These are phyloP conservation scores for Axinella damicornis DNA, from an alignment of 37 sponge, comb jelly and placozoan species.

Conservation along the genomic window DNA sequence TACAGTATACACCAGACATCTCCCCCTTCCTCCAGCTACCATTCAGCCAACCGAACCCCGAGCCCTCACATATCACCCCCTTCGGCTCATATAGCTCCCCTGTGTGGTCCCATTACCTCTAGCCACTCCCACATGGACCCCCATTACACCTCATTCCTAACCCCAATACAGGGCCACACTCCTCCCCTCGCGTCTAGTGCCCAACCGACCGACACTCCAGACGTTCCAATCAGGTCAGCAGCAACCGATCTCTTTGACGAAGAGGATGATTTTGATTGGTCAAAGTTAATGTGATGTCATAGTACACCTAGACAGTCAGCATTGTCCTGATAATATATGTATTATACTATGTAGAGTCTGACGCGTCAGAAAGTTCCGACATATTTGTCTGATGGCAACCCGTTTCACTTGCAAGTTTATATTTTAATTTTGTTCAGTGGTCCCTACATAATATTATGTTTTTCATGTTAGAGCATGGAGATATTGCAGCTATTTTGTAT, in stretches of 20 bases:
- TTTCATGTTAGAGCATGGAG: too few relatives aligned
- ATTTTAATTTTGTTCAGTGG: too few relatives aligned
- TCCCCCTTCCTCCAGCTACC: slow-evolving; percentile 4
- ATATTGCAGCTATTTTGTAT: too few relatives aligned
- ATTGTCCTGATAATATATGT: too few relatives aligned
- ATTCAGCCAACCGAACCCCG: slow-evolving; percentile 7
- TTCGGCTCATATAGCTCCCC: background rate
- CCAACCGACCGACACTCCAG: background rate
- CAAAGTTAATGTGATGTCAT: slow-evolving; percentile 63
- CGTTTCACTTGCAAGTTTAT: too few relatives aligned
- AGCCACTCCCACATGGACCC: background rate
- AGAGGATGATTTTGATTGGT: slow-evolving; percentile 87
- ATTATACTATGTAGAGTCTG: background rate
- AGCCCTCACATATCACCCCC: slow-evolving; percentile 16
- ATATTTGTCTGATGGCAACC: background rate
- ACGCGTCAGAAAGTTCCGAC: background rate
- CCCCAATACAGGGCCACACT: background rate
- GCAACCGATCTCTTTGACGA: slow-evolving; percentile 67
- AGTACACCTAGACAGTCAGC: too few relatives aligned
- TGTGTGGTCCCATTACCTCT: background rate
- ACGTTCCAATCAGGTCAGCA: slow-evolving; percentile 42
- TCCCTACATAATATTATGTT: too few relatives aligned
- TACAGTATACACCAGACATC: background rate
- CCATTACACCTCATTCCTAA: background rate
- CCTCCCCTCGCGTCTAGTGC: background rate